A percentile compares a stretch with the other conserved stretches of the same genome.
phyloP scores from a whole-genome alignment of 30 jellyfish, hydroid and myxozoan genomes.

The Chrysaora quinquecirrha region DNA sequence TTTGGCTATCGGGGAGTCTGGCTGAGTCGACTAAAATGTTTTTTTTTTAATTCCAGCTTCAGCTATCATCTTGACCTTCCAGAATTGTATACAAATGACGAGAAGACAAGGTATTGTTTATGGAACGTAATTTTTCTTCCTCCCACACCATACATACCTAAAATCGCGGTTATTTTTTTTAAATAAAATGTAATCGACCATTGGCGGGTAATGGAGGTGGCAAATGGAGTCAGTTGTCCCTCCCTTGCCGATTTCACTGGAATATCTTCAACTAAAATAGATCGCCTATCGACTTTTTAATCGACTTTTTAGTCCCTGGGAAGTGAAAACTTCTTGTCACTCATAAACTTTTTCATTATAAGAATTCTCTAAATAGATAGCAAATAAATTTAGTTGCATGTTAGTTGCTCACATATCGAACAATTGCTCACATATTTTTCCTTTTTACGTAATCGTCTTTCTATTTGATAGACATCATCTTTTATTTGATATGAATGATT shows the following conservation, averaged over 20 bases:
- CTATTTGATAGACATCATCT: too few relatives aligned
- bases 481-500: too few relatives aligned
- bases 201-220: neutral
- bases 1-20: too few relatives aligned
- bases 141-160: too few relatives aligned
- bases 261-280: neutral
- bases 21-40: neutral
- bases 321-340: too few relatives aligned
- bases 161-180: neutral
- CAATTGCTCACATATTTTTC: neutral
- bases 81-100: conserved; percentile 84
- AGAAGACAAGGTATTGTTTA: conserved; percentile 66
- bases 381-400: too few relatives aligned
- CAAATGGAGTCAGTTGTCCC: neutral
- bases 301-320: too few relatives aligned
- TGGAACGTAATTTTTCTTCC: neutral
- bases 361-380: too few relatives aligned
- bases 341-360: too few relatives aligned
- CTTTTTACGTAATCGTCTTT: neutral
- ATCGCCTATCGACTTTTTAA: too few relatives aligned
- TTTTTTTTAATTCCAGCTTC: conserved; percentile 28
- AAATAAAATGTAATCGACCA: neutral
- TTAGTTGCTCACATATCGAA: too few relatives aligned
- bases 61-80: conserved; percentile 44
- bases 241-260: neutral